Evolutionary conservation across 2,888 invertebrate genomes (phyloP), one percentile per base, ranked within the genome.

Genomic region (Seira sanloemensis): DNA sequence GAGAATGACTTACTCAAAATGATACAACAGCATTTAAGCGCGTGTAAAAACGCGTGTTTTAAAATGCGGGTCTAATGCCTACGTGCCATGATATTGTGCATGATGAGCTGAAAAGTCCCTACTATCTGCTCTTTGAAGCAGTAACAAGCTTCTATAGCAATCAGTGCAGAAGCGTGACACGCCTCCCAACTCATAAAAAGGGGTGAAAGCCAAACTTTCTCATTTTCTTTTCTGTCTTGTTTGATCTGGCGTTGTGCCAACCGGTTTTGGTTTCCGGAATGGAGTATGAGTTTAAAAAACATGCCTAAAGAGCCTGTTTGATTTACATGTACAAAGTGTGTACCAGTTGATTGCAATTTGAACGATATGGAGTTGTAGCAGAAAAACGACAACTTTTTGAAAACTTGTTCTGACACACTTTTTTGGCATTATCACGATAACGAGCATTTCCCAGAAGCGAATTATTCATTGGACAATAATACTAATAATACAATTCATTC

Each of bases 191-290:
- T 25, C n/a, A 54, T 58, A 21, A 62, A 23, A n/a, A 19, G 19
- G 62, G 62, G 62, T 62, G 65, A 74, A 65, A 27, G 58, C 65
- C 26, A 65, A 50, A 65, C 74, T 74, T 74, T 74, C 74, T 74
- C 74, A 74, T 74, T 21, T 62, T 23, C 26, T 74, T 54, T 54
- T 69, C 12, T 18, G 37, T 71, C 21, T 1, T 72, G 72, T 72
- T 72, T 46, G n/a, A 50, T 19, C 21, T 72, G 72, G 72, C n/a
- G 12, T 25, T 46, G 12, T 50, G 72, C 72, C 72, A 72, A 19
- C 21, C n/a, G 1, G n/a, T 50, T 72, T 26, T 50, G 2, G 16
- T 50, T 50, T 50, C 50, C 50, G 50, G 50, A 50, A 25, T 69
- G 50, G 21, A 50, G 19, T 26, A 1, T n/a, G n/a, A 37, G 18